Base-by-base conservation (phyloP, 2,888 invertebrate species). In the Leucania comma region DNA sequence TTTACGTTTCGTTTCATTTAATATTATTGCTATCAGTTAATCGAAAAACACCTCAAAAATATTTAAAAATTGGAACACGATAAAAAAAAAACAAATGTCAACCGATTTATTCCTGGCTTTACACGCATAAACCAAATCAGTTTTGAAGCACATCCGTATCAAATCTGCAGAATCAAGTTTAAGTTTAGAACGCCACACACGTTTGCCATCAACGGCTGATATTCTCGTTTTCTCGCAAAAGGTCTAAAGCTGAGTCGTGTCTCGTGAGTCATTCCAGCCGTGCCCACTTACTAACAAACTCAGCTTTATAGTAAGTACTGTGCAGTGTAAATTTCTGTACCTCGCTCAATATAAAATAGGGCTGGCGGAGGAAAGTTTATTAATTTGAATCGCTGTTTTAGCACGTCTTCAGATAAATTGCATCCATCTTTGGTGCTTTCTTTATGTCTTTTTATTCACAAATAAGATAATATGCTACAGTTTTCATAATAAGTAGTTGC, bases 301-400 rank as follows among this genome's bases (percentile, higher is more conserved):
- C 63, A 70, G 63, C 72, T 80, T 67, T 87, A 86, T 72, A 63
- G 35, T 61, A 57, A 76, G 64, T 69, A 72, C 70, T 68, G 66
- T 75, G 70, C 66, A 76, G 78, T 82, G 75, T 75, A 79, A 80
- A 85, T 83, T 81, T 72, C 69, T 81, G 72, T 79, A 61, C 58
- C 62, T 35, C 54, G 26, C 10, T 68, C 38, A 32, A 26, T 72
- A 66, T 60, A 14, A 66, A 8, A 35, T 67, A 88, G 85, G 87
- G 87, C n/a, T 87, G 73, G 32, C 57, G 61, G 4, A 17, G 17
- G 10, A 54, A 59, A 10, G 8, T 14, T 62, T 71, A 26, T 17
- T 67, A 4, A 53, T 54, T 42, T 24, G 8, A 14, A 29, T 32
- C 8, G n/a, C 17, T 24, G 50, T 51, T 59, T 48, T 42, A 14